These are phyloP conservation scores for Tetranychus piercei DNA, from an alignment of 2,888 invertebrate genomes.

Conservation along the genomic window DNA sequence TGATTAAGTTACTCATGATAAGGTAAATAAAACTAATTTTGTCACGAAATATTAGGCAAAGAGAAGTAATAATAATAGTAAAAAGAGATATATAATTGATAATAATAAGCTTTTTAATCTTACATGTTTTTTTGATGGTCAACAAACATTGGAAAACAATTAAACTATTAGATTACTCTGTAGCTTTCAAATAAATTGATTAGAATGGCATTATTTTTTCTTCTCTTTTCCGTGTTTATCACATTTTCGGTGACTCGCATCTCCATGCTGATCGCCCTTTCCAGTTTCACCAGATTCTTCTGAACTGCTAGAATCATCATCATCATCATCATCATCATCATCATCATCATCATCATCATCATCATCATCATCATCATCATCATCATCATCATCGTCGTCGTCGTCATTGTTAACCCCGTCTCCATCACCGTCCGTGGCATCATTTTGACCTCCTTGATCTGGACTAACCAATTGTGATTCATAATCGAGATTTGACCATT, in stretches of 20 bases:
- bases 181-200: too few species aligned
- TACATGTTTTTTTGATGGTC: too few species aligned
- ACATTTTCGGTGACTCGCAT: not conserved
- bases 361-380: not conserved
- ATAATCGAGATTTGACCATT: not conserved
- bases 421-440: not conserved
- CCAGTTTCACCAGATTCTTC: not conserved
- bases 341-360: not conserved
- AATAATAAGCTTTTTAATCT: too few species aligned
- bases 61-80: too few species aligned
- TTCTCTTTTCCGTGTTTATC: not conserved
- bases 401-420: too few species aligned
- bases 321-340: not conserved
- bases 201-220: constrained; percentile 42
- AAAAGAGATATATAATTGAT: too few species aligned
- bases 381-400: not conserved
- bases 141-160: too few species aligned
- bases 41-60: too few species aligned
- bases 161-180: too few species aligned
- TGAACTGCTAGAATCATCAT: not conserved
- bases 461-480: not conserved
- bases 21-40: not conserved
- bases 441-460: not conserved
- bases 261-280: not conserved
- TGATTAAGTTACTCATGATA: not conserved